Evolutionary conservation across 2,797 vertebrate species (phyloP), one percentile per base, ranked within the genome.

Genomic region (Sciaenops ocellatus): DNA sequence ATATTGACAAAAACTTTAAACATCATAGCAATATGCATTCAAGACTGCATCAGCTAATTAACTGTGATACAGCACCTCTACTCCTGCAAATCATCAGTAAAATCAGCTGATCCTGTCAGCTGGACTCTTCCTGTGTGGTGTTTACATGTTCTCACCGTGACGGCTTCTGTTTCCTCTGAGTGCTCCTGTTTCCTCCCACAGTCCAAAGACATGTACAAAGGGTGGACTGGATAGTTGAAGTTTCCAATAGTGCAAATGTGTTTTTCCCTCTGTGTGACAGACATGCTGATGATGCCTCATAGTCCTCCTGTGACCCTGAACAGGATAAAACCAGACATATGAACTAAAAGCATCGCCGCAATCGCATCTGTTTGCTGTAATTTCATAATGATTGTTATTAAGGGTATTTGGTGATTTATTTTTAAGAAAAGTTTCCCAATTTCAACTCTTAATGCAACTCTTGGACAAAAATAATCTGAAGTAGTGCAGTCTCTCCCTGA

Each of bases 111-210:
- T 56, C 67, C 64, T 41, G 15, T 61, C 72, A 46, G 64, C n/a
- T 63, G 46, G 42, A 22, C 22, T 80, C 57, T 48, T 28, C 66
- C 56, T 51, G 8, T 48, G 48, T 41, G 46, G 22, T 38, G 73
- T 63, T 61, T 17, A 54, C 8, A 8, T 63, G 41, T 57, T 61
- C 63, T 62, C 54, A 46, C 50, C 11, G 17, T 47, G 18, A 24
- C 26, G 5, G 60, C 73, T 84, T 65, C 5, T 18, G 66, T 77
- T 71, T 79, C 68, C 50, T 63, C 65, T 13, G 3, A 7, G 10
- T 26, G 55, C 64, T 78, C 65, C 0, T 22, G 44, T 84, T 72
- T 79, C 76, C 70, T 46, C 18, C n/a, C 26, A 3, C 60, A 30
- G 69, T 70, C 44, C 15, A 50, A 51, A 55, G 18, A 48, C 28